phyloP scores from a whole-genome alignment of 37 sponge, comb jelly and placozoan species.

The Hexactinellida sp. region DNA sequence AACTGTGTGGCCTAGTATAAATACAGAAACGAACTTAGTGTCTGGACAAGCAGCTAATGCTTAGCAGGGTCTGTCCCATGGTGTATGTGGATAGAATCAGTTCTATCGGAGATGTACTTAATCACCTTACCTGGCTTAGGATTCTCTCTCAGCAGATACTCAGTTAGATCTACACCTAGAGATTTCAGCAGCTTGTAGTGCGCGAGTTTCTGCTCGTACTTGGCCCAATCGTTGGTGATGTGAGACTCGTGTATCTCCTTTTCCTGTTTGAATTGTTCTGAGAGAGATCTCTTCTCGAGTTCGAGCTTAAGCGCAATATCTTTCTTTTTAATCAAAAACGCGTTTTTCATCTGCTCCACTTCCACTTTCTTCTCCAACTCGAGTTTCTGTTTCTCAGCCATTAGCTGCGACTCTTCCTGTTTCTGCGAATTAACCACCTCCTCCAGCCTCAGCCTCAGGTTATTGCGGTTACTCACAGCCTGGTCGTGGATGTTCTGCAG shows the following conservation, averaged over 20 bases:
- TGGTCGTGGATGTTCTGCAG: constrained; percentile 48
- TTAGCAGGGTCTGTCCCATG: constrained; percentile 4
- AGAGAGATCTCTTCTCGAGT: not conserved
- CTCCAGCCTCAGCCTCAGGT: constrained; percentile 44
- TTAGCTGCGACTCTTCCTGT: constrained; percentile 21
- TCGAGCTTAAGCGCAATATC: not conserved
- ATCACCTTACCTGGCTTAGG: constrained; percentile 57
- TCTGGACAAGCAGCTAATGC: no score
- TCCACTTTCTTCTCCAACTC: constrained; percentile 30
- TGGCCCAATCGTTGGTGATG: not conserved
- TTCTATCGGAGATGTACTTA: not conserved
- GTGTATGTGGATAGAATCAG: not conserved
- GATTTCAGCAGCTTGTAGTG: constrained; percentile 33
- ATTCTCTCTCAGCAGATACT: constrained; percentile 51
- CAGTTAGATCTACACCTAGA: constrained; percentile 60
- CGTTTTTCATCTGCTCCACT: constrained; percentile 35
- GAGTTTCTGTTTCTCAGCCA: constrained; percentile 7
- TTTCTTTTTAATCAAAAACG: not conserved
- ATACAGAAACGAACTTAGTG: no score
- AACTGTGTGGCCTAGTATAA: no score
- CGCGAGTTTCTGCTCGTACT: constrained; percentile 37
- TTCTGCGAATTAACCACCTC: constrained; percentile 41
- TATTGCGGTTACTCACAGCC: constrained; percentile 45
- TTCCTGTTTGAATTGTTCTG: not conserved
- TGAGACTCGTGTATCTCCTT: not conserved